Evolutionary conservation across 2,797 vertebrate species (phyloP).

Genomic region (Botia almorhae): DNA sequence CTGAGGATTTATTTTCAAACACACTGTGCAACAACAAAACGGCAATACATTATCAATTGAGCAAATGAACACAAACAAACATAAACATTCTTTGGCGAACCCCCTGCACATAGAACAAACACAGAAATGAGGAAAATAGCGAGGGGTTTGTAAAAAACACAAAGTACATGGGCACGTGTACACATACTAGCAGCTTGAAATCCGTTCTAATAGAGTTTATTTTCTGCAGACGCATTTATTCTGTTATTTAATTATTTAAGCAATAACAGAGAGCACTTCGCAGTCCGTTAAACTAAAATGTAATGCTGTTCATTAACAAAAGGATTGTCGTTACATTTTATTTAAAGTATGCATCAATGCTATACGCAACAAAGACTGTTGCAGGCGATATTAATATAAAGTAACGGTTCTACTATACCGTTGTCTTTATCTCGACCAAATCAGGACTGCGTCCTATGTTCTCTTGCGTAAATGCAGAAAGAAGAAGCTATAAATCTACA

Average conservation of each 20-base stretch:
- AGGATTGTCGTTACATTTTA: not conserved
- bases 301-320: not conserved
- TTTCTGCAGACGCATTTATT: not conserved
- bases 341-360: conserved; percentile 4
- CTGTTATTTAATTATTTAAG: not conserved
- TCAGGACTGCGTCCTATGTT: not conserved
- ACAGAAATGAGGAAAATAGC: not conserved
- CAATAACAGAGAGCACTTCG: not conserved
- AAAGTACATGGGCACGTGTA: too few relatives aligned
- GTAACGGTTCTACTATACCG: not conserved
- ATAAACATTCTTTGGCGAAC: not conserved
- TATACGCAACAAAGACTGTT: conserved; percentile 11
- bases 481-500: conserved; percentile 5
- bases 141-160: not conserved
- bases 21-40: not conserved
- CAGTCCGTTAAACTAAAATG: not conserved
- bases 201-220: not conserved
- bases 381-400: not conserved
- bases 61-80: not conserved
- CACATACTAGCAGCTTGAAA: not conserved
- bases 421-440: conserved; percentile 10
- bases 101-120: too few relatives aligned
- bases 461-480: conserved; percentile 8
- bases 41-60: not conserved
- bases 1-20: not conserved